Base-by-base conservation (phyloP, 1,140 invertebrate genomes). In the Chymomyza costata region DNA sequence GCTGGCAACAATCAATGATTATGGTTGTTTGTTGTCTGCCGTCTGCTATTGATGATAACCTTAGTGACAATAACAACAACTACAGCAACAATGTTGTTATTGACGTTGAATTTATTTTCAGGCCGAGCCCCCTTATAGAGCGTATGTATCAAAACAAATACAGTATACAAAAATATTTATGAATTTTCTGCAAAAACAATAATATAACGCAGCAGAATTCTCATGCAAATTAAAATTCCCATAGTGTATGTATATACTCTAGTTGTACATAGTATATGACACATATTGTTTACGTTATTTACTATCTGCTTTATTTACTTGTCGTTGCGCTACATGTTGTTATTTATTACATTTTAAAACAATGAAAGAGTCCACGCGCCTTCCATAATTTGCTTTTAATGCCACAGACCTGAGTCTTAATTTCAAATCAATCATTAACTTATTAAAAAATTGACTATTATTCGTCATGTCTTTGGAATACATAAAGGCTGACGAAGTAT, bases 41-140 rank as follows among this genome's bases (percentile, higher is more conserved):
- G 30, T 19, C 44, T 51, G 39, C 37, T 37, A 41, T 35, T 63
- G 71, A 58, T 25, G 21, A 46, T 65, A 62, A 56, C 52, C 62
- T 56, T 38, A 59, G 66, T 34, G 44, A 39, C 35, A 16, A 32
- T 15, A 54, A 55, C 37, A 64, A 57, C 47, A 14, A 34, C 2
- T 10, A 34, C 32, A 61, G 60, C 37, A 59, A 52, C 56, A 64
- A 10, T 43, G 32, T 21, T 45, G 15, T 39, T 80, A 49, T 78
- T 80, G 62, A 78, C 65, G 61, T 18, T 43, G 16, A 47, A 39
- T 3, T 18, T 43, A 48, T 35, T 37, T 17, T 15, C 43, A 47
- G 55, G 71, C 39, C 73, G 71, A 80, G 71, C 73, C 73, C 67
- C 71, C 64, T 25, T 53, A 31, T 43, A 37, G 59, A 48, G 34